A percentile compares a stretch with the other conserved stretches of the same genome.
These are phyloP conservation scores for Pandemis corylana DNA, from an alignment of 2,888 invertebrate species.

Conservation along the genomic window DNA sequence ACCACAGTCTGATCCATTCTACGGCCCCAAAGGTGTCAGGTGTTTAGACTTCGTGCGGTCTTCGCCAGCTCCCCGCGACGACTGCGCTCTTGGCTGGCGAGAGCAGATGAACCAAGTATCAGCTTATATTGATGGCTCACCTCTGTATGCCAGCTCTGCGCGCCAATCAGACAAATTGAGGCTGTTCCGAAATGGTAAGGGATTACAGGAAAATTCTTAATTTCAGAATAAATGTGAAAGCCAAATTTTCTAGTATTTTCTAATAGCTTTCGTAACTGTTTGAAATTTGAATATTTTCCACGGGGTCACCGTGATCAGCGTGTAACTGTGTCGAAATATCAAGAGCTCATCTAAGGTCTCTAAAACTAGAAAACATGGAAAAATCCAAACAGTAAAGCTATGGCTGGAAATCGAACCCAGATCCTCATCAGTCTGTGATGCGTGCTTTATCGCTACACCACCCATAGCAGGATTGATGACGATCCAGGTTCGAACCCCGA, in stretches of 20 bases:
- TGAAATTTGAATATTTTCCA: background rate
- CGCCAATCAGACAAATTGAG: constrained; percentile 90
- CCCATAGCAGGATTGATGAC: too few relatives aligned
- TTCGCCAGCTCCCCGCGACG: constrained; percentile 91
- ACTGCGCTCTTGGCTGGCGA: constrained; percentile 92
- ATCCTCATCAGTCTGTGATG: too few relatives aligned
- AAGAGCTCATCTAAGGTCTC: too few relatives aligned
- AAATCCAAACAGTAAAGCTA: too few relatives aligned
- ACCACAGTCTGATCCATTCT: constrained; percentile 89
- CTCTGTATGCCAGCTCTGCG: constrained; percentile 91
- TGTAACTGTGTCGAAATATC: too few relatives aligned
- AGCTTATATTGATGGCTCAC: constrained; percentile 92
- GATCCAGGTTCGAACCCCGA: too few relatives aligned
- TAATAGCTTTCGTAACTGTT: too few relatives aligned
- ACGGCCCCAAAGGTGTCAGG: constrained; percentile 88
- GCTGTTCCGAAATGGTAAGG: constrained; percentile 89
- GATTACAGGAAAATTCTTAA: background rate
- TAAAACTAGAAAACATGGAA: too few relatives aligned
- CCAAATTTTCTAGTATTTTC: too few relatives aligned
- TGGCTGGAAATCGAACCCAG: too few relatives aligned
- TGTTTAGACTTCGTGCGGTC: constrained; percentile 94
- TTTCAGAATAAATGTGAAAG: too few relatives aligned
- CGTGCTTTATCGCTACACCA: too few relatives aligned
- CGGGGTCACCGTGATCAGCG: background rate
- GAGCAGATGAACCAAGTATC: constrained; percentile 95